Evolutionary conservation across 2,113 vertebrate genomes (phyloP), one percentile per base, ranked within the genome.

Genomic region (Acanthochromis polyacanthus): DNA sequence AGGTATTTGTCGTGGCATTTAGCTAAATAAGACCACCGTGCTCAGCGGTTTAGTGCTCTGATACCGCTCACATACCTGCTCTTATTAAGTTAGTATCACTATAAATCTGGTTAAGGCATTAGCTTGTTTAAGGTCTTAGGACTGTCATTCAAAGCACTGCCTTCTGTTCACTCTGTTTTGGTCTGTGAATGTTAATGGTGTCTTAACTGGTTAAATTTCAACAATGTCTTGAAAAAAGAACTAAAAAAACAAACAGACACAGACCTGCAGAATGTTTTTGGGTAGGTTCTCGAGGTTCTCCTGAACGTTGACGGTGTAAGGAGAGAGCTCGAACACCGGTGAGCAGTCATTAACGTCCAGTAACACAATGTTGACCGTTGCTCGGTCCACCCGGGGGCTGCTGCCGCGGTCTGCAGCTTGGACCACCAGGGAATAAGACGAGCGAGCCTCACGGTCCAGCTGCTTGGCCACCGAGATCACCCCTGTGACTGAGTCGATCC

Each of bases 401-500:
- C 97, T 98, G 51, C 97, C 97, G 0, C 98, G 95, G 83, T 99
- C 98, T 0, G 95, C 67, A 0, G 98, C 96, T 72, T 98, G 98
- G 36, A 99, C 94, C 5, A 92, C 94, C 82, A 99, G 60, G 0
- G 93, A 93, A 70, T 98, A 99, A 0, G 93, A 91, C 0, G 96
- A 71, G 0, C 82, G 86, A 0, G 68, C 93, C 88, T 99, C 98
- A 12, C 98, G 95, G 58, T 99, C 97, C 90, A 99, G 86, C 77
- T 95, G 95, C 83, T 94, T 97, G 57, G 96, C 96, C 46, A 99
- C 97, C 0, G 97, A 96, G 65, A 99, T 94, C 58, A 96, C 89
- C 0, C 98, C 98, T 0, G 97, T 99, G 52, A 99, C 97, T 0
- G 96, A 98, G 80, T 99, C 98, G 0, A 99, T 96, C 20, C 98